Conservation (phyloP, 1,140 invertebrate genomes). For the Formica exsecta region DNA sequence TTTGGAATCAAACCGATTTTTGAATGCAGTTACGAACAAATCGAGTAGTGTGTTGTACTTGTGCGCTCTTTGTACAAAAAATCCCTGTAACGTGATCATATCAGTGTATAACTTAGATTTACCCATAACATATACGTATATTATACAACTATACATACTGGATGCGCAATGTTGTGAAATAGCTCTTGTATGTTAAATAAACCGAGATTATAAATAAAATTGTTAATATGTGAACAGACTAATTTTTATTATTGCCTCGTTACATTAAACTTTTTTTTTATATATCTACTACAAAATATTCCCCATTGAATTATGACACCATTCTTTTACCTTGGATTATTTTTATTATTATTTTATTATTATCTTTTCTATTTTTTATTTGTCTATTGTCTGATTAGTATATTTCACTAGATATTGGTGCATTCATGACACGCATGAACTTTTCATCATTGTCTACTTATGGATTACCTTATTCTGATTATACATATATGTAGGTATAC, state of each 20-base stretch:
- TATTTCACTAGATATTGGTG: too few relatives aligned
- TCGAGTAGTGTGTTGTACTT: constrained; percentile 65
- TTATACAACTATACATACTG: constrained; percentile 71
- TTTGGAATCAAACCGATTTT: constrained; percentile 45
- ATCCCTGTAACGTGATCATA: constrained; percentile 75
- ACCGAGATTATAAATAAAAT: constrained; percentile 79
- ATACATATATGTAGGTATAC: too few relatives aligned
- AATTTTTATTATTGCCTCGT: neutral
- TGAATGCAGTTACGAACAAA: constrained; percentile 46
- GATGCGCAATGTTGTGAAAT: constrained; percentile 74
- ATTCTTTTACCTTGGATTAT: too few relatives aligned
- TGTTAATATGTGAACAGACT: constrained; percentile 71
- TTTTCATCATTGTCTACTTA: too few relatives aligned
- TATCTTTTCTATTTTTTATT: too few relatives aligned
- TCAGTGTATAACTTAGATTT: constrained; percentile 77
- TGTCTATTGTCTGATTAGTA: too few relatives aligned
- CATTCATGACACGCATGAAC: too few relatives aligned
- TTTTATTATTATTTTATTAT: too few relatives aligned
- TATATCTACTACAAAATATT: neutral
- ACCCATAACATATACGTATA: constrained; percentile 72
- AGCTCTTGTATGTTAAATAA: constrained; percentile 83
- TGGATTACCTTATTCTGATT: too few relatives aligned
- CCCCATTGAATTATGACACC: too few relatives aligned
- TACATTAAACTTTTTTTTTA: neutral
- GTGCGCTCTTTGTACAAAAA: constrained; percentile 74